Percentiles rank a stretch among this genome's conserved stretches.
phyloP scores from a whole-genome alignment of 2,113 vertebrate genomes.

The Podiceps cristatus region DNA sequence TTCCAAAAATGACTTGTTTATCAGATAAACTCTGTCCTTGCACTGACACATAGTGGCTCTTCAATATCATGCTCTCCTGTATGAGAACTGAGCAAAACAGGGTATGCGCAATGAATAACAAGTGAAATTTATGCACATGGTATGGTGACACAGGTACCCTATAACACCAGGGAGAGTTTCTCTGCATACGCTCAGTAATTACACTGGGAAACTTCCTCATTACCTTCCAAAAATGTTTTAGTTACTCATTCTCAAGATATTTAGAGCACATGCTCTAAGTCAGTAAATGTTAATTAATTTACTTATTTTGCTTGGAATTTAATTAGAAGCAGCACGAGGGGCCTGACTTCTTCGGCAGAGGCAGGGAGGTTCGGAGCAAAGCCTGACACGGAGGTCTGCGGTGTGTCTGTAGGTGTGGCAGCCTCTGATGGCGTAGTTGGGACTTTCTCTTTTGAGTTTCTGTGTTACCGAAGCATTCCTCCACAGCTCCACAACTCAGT shows the following conservation, averaged over 20 bases:
- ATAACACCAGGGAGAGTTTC: background rate
- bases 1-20: slow-evolving; percentile 85
- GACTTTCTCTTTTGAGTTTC: background rate
- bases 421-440: background rate
- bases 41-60: slow-evolving; percentile 78
- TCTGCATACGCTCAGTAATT: background rate
- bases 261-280: background rate
- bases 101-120: slow-evolving; percentile 55
- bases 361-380: background rate
- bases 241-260: background rate
- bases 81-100: slow-evolving; percentile 68
- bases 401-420: background rate
- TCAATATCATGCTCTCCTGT: slow-evolving; percentile 72
- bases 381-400: background rate
- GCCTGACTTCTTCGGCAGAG: background rate
- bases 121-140: slow-evolving; percentile 47
- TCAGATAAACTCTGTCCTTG: slow-evolving; percentile 84
- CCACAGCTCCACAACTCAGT: background rate
- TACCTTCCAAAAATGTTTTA: background rate
- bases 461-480: background rate
- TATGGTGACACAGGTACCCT: slow-evolving; percentile 18
- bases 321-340: background rate
- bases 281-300: slow-evolving; percentile 29
- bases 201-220: background rate
- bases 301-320: slow-evolving; percentile 27